These are phyloP conservation scores for Elaphurus davidianus DNA, from an alignment of 2,113 vertebrate species.

Conservation along the genomic window DNA sequence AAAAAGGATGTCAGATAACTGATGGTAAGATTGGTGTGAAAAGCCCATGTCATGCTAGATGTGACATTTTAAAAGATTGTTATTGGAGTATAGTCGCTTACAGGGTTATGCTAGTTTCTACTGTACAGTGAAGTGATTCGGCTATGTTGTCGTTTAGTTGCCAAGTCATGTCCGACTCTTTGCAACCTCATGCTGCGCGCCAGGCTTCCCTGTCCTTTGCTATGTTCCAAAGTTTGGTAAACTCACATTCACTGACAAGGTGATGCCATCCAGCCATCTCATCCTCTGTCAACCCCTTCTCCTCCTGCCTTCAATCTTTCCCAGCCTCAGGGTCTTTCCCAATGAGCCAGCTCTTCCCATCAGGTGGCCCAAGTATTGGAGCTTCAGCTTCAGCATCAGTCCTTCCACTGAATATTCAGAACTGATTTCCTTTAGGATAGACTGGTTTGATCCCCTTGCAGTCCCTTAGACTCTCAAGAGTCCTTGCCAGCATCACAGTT, in stretches of 20 bases:
- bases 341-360: not conserved
- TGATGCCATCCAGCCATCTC: not conserved
- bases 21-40: too few species aligned
- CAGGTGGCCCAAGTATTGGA: not conserved
- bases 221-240: not conserved
- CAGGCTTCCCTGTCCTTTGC: not conserved
- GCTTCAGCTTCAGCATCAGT: not conserved
- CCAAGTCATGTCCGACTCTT: not conserved
- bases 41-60: accelerated
- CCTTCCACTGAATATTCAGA: not conserved
- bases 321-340: not conserved
- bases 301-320: not conserved
- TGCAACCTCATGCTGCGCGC: accelerated
- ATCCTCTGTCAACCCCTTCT: not conserved
- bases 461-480: not conserved
- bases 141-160: accelerated
- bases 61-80: not conserved
- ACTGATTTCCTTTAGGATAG: not conserved
- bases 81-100: accelerated
- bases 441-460: not conserved
- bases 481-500: not conserved
- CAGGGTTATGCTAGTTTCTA: accelerated
- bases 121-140: not conserved
- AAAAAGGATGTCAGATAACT: not conserved
- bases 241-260: not conserved